These are phyloP conservation scores for Sebastes steindachneri DNA, from an alignment of 2,797 vertebrate genomes.

Conservation along the genomic window DNA sequence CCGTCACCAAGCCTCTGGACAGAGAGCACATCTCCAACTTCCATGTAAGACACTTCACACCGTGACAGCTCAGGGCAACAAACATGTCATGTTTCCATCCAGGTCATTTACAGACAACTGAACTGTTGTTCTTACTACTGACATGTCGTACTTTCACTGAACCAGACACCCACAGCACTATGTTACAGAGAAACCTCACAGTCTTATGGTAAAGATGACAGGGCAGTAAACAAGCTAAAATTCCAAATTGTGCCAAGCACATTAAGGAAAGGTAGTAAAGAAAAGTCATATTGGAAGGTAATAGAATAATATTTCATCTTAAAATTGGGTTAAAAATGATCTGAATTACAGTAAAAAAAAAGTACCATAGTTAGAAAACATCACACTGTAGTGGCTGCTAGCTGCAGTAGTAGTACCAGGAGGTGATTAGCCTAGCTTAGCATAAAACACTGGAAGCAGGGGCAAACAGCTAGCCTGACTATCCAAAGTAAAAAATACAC, in stretches of 20 bases:
- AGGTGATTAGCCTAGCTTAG: neutral
- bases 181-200: no score
- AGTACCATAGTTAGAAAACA: no score
- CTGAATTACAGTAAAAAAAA: neutral
- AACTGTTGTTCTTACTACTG: neutral
- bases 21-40: slow-evolving; percentile 94
- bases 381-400: neutral
- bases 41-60: slow-evolving; percentile 85
- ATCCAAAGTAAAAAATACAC: neutral
- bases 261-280: neutral
- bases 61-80: neutral
- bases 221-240: neutral
- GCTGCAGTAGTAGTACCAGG: neutral
- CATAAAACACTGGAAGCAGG: neutral
- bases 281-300: neutral
- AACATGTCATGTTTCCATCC: neutral
- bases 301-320: neutral
- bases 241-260: neutral
- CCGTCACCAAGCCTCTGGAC: slow-evolving; percentile 95
- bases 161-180: no score
- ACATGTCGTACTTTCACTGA: neutral
- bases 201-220: neutral
- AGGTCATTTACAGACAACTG: neutral
- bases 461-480: neutral
- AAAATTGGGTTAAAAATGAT: neutral